Evolutionary conservation across 2,797 vertebrate species (phyloP), one percentile per base, ranked within the genome.

Genomic region (Hemibagrus guttatus): DNA sequence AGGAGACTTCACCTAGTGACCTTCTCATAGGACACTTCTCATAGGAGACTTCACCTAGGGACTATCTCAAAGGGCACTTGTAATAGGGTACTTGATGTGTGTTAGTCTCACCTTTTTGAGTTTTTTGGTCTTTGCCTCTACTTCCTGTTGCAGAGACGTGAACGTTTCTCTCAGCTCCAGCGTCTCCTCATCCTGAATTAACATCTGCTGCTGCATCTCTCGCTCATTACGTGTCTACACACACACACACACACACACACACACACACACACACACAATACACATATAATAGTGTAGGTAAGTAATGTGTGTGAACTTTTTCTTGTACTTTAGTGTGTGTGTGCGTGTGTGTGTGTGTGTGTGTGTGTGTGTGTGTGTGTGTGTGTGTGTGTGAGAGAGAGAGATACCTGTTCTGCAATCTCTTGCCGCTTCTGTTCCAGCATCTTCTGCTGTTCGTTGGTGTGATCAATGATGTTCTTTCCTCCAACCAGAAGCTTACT

Each of bases 81-180:
- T 52, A 0, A 28, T 75, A 28, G 4, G 26, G 17, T 4, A 58
- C 19, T 35, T 78, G 9, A 31, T 0, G 12, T 23, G 11, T 56
- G 46, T 75, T 28, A 52, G 28, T 75, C 83, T 93, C 88, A 99
- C 98, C 97, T 99, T 99, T 92, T 98, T 99, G 85, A 99, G 97
- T 88, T 99, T 99, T 95, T 99, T 99, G 90, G 98, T 99, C 91
- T 99, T 99, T 91, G 97, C 96, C 90, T 99, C 98, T 86, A 98
- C 98, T 90, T 99, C 98, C 93, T 99, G 98, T 87, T 98, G 98
- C 91, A 99, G 96, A 69, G 97, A 97, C 0, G 96, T 97, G 93
- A 96, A 99, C 0, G 98, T 99, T 83, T 97, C 98, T 28, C 96
- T 95, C 82, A 96, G 93, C 89, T 96, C 95, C 90, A 95, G 28